Base-by-base conservation (phyloP, 2,888 invertebrate species). In the Eristalis arbustorum region DNA sequence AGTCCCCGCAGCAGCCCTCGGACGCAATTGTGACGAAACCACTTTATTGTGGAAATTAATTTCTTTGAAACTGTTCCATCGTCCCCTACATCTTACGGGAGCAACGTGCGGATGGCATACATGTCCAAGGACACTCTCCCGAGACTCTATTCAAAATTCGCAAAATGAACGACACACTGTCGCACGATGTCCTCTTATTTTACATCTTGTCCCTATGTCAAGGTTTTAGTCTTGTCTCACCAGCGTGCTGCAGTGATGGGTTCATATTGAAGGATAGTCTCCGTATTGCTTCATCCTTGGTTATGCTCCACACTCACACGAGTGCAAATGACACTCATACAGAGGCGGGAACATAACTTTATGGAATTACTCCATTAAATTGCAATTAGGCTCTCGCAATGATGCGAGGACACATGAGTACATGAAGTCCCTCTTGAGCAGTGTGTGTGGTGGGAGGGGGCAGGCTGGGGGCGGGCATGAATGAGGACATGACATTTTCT, bases 281-380 rank as follows among this genome's bases (percentile, higher is more conserved):
- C 57, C 6, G 49, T 3, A 49, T 49, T 49, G 49, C 49, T 49
- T n/a, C n/a, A n/a, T 42, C n/a, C 42, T n/a, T n/a, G n/a, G 14
- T 13, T 3, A 3, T 2, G 42, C n/a, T 42, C 14, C 25, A 14
- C 14, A 37, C 34, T 37, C 11, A 37, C 40, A 14, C 40, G n/a
- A 14, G 14, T 13, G n/a, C 0, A 34, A 62, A 13, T 73, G 49
- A 6, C 28, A 59, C 11, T 28, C 23, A 56, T 31, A 67, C 23
- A 40, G n/a, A 31, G 13, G 61, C 31, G 68, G 62, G 11, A 23
- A 34, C 62, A 57, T 57, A 18, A 37, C 61, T 71, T 40, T 72
- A 49, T 64, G 22, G 67, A 79, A 84, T 79, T 82, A 74, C 82
- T 69, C 73, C 81, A 85, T 85, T 85, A 85, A 85, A 85, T 74